Evolutionary conservation across 2,797 vertebrate species (phyloP), one percentile per base, ranked within the genome.

Genomic region (Kryptolebias ocellatus): DNA sequence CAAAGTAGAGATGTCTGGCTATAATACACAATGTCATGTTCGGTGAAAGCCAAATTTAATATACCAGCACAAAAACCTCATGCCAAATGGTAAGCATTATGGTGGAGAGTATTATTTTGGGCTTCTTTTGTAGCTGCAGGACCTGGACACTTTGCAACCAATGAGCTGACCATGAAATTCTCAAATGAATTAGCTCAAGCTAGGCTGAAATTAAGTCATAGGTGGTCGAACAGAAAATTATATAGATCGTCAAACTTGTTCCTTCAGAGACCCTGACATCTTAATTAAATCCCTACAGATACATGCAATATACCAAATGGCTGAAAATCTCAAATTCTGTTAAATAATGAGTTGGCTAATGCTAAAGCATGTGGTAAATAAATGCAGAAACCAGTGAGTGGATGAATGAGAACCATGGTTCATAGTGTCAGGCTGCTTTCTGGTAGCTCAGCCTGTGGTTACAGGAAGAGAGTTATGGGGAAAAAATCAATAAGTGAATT

Each of bases 401-500:
- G 53, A 59, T 76, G 73, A 76, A 83, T 78, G 77, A 74, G 61
- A 72, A 9, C 63, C 15, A 12, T 64, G 20, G 20, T 37, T 83
- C 53, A 56, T 47, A 50, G 15, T 28, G 53, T 60, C 64, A 50
- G 50, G 61, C 42, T 46, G 63, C 53, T 69, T 72, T 70, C 70
- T 74, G 64, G 71, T 61, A 67, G 67, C 55, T 49, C 62, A 75
- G 65, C 31, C 74, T 73, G 64, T 79, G 74, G 89, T 87, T 81
- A 72, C 80, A 87, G 53, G 10, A 45, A 79, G 69, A 64, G 61
- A 64, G 65, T 55, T 10, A 27, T 67, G 37, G 31, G 17, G 1
- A 24, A 24, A 31, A 83, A 88, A 92, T 92, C 90, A 82, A 92
- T 90, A 79, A 63, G 49, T 78, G 68, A 80, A 89, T 90, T 90